These are phyloP conservation scores for Chionis minor DNA, from an alignment of 2,113 vertebrate genomes.

Conservation along the genomic window DNA sequence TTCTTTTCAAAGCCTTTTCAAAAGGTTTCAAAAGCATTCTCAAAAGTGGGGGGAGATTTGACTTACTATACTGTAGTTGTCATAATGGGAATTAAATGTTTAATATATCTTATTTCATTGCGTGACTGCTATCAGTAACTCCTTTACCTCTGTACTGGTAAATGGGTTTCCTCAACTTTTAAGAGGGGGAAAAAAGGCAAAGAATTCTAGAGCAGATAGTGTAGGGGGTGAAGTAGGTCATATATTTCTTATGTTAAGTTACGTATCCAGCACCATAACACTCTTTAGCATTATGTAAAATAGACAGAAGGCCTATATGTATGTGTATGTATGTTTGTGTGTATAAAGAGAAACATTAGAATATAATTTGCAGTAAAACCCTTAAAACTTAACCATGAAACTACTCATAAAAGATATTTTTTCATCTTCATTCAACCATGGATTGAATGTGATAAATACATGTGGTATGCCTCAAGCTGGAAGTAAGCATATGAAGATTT, in stretches of 20 bases:
- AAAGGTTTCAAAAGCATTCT: not conserved
- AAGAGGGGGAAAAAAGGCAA: not conserved
- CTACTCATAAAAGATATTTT: not conserved
- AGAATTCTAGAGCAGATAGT: not conserved
- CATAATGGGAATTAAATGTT: not conserved
- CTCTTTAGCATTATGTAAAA: not conserved
- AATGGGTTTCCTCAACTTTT: not conserved
- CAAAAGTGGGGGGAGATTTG: not conserved
- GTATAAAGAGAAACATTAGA: not conserved
- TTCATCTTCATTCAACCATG: not conserved
- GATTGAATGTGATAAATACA: not conserved
- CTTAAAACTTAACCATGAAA: not conserved
- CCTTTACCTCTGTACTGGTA: not conserved
- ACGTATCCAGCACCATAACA: not conserved
- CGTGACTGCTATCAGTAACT: not conserved
- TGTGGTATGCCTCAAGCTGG: not conserved
- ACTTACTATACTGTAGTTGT: not conserved
- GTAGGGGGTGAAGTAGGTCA: not conserved
- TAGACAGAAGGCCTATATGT: not conserved
- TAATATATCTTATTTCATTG: not conserved
- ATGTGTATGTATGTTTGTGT: not conserved
- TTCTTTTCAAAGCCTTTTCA: not conserved
- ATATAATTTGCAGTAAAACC: not conserved
- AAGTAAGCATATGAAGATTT: not conserved
- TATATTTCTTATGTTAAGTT: not conserved